Base-by-base conservation (phyloP, 2,797 vertebrate genomes). In the Melopsittacus undulatus region DNA sequence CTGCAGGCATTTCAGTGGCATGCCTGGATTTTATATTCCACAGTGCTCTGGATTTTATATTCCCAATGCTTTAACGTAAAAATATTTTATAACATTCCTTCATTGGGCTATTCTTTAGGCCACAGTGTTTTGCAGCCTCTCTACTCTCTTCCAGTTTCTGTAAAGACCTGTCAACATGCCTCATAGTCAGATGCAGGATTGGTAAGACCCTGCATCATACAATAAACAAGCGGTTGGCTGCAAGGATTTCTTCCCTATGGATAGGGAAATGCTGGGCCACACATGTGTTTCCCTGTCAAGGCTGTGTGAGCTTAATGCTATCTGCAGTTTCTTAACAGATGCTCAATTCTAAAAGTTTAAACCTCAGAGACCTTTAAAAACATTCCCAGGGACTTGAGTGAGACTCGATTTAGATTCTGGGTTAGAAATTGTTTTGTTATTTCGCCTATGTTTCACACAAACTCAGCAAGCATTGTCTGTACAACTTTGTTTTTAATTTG, bases 211-310 rank as follows among this genome's bases (percentile, higher is more conserved):
- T 57, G 56, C n/a, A 61, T 45, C 51, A 45, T 15, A 10, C 22
- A 38, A 56, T 17, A 22, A 73, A 63, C 45, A 80, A 63, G 59
- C 32, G 24, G 13, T 80, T 0, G 7, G 36, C 64, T 45, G 56
- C 56, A 34, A 26, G 20, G 24, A 26, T 34, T 38, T 69, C 23
- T 61, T 45, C 51, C 32, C 52, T 45, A 63, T 52, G 45, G 63
- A n/a, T 0, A 11, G 32, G 52, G 32, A 83, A 74, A 20, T 0
- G 2, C 36, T 18, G 61, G 45, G 18, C 30, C 30, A 49, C 38
- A 45, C 0, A 0, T 0, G 2, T 42, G 21, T 51, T 59, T 66
- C 13, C 40, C 13, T 26, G 24, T 52, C n/a, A 4, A 17, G 23
- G 10, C 8, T 10, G 13, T 45, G 30, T 7, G n/a, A 32, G 9